A percentile compares a stretch with the other conserved stretches of the same genome.
These are phyloP conservation scores for Plagiodera versicolora DNA, from an alignment of 2,888 invertebrate genomes.

Conservation along the genomic window DNA sequence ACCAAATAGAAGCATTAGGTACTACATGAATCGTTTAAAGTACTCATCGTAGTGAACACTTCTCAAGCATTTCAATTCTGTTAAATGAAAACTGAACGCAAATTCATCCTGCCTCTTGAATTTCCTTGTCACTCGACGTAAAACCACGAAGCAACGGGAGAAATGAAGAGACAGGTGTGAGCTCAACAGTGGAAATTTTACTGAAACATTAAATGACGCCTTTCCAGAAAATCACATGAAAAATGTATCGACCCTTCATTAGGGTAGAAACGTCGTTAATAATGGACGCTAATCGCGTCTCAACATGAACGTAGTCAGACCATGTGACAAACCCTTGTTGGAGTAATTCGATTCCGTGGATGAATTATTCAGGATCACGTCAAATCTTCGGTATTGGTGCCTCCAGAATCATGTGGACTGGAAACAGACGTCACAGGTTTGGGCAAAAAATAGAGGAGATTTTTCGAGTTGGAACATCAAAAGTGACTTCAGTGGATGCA, in stretches of 20 bases:
- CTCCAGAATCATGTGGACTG: too few relatives aligned
- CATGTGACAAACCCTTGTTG: constrained; percentile 44
- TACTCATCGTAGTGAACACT: too few relatives aligned
- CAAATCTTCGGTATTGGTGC: not conserved
- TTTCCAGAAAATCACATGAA: constrained; percentile 28
- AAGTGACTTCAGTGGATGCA: too few relatives aligned
- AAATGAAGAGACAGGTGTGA: constrained; percentile 13
- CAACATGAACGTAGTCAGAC: constrained; percentile 38
- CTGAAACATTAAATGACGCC: constrained; percentile 11
- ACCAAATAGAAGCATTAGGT: too few relatives aligned
- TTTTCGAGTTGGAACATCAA: too few relatives aligned
- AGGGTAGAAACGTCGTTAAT: constrained; percentile 27
- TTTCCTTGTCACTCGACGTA: not conserved
- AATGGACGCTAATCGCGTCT: constrained; percentile 35
- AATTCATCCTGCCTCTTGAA: not conserved
- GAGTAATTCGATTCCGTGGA: constrained; percentile 38
- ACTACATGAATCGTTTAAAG: too few relatives aligned
- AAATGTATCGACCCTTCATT: constrained; percentile 37
- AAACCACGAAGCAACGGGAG: not conserved
- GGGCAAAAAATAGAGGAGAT: too few relatives aligned
- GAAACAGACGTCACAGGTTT: too few relatives aligned
- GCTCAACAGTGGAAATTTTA: constrained; percentile 14
- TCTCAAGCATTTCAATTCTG: not conserved
- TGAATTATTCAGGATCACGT: constrained; percentile 32
- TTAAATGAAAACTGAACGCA: not conserved